Conservation (phyloP, 2,888 invertebrate genomes). For the Neoascia interrupta region DNA sequence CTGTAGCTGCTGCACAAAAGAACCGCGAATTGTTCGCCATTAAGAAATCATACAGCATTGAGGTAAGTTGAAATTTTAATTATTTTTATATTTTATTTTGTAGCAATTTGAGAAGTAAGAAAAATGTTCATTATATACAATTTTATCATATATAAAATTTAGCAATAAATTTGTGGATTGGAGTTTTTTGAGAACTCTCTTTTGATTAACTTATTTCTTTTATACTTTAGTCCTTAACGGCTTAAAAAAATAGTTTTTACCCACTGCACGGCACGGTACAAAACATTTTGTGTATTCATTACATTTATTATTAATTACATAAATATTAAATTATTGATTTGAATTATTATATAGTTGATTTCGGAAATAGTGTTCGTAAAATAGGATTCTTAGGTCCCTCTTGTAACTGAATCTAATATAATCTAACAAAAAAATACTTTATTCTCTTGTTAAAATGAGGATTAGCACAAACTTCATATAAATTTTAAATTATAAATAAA, state of each 20-base stretch:
- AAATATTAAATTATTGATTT: not conserved
- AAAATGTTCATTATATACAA: too few species aligned
- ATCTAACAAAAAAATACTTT: not conserved
- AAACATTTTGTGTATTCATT: not conserved
- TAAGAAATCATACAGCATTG: constrained; percentile 98
- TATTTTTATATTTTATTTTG: not conserved
- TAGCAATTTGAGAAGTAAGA: not conserved
- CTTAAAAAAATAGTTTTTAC: too few species aligned
- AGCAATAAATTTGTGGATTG: too few species aligned
- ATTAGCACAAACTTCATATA: too few species aligned
- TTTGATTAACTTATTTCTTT: not conserved
- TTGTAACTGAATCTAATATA: not conserved
- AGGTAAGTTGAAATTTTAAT: constrained; percentile 84
- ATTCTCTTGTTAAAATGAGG: too few species aligned
- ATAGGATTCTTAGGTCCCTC: not conserved
- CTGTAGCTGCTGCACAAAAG: constrained; percentile 95
- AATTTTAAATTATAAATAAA: too few species aligned
- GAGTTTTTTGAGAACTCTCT: not conserved
- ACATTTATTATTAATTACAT: too few species aligned
- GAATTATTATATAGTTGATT: not conserved
- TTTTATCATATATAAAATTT: too few species aligned
- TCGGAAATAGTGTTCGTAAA: too few species aligned
- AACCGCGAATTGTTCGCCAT: constrained; percentile 98
- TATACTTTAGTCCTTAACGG: not conserved
- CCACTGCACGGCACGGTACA: too few species aligned